Conservation (phyloP, 2,888 invertebrate genomes). For the Bruchidius siliquastri region DNA sequence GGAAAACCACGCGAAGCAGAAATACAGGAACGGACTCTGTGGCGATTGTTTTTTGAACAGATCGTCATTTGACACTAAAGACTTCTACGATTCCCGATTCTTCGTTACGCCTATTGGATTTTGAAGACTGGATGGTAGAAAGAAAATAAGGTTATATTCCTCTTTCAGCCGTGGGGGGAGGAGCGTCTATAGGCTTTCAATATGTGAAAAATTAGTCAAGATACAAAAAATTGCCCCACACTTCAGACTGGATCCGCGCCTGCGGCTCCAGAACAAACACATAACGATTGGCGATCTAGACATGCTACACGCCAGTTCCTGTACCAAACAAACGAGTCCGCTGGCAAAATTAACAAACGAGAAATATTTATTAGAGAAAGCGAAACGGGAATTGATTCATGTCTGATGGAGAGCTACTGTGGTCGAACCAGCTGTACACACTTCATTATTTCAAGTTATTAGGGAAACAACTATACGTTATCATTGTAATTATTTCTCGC, state of each 20-base stretch:
- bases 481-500: not conserved
- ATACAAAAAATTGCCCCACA: not conserved
- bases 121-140: too few species aligned
- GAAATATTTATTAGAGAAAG: slow-evolving; percentile 28
- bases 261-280: not conserved
- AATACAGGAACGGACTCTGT: not conserved
- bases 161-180: too few species aligned
- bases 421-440: not conserved
- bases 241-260: not conserved
- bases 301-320: not conserved
- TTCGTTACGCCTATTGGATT: not conserved
- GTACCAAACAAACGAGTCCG: not conserved
- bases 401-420: not conserved
- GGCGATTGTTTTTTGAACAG: not conserved
- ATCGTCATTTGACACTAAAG: not conserved
- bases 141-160: too few species aligned
- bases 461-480: not conserved
- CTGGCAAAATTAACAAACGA: not conserved
- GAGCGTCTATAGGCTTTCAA: too few species aligned
- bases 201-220: too few species aligned
- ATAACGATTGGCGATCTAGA: not conserved
- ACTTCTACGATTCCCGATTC: not conserved
- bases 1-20: not conserved
- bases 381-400: slow-evolving; percentile 14
- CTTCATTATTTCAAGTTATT: not conserved